Conservation (phyloP, 2,113 vertebrate genomes). For the Terrapene triunguis region DNA sequence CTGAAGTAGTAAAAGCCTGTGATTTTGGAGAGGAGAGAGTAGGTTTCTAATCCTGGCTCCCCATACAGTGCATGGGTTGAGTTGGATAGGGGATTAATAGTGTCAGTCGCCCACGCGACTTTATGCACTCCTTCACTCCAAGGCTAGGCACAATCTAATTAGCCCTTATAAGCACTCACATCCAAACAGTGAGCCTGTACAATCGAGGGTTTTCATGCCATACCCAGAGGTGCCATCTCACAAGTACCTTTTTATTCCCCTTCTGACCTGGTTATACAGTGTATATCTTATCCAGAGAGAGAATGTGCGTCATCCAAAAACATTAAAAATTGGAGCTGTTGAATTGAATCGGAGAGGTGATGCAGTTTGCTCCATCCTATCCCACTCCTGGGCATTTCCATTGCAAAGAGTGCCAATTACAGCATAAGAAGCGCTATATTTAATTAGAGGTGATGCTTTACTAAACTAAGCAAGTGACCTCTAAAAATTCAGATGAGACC, state of each 20-base stretch:
- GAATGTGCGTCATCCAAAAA: not conserved
- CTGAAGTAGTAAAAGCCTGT: not conserved
- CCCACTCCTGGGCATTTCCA: not conserved
- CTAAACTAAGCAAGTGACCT: slow-evolving; percentile 5
- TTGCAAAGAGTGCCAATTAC: slow-evolving; percentile 10
- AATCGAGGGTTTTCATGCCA: not conserved
- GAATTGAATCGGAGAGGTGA: not conserved
- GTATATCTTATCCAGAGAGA: not conserved
- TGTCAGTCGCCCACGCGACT: not conserved
- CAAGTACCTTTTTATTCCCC: not conserved
- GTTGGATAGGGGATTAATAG: not conserved
- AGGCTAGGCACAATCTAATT: not conserved
- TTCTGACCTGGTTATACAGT: not conserved
- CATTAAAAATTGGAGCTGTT: not conserved
- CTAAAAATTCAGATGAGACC: not conserved
- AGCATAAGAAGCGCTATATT: slow-evolving; percentile 13
- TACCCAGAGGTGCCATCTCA: not conserved
- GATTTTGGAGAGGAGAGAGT: not conserved
- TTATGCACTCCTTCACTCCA: not conserved
- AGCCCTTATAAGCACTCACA: not conserved
- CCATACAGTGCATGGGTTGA: not conserved
- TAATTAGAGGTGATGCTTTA: slow-evolving; percentile 29
- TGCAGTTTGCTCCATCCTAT: not conserved
- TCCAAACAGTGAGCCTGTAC: not conserved
- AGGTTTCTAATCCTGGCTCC: not conserved